Evolutionary conservation across 2,113 vertebrate species (phyloP), one percentile per base, ranked within the genome.

Genomic region (Oncorhynchus nerka): DNA sequence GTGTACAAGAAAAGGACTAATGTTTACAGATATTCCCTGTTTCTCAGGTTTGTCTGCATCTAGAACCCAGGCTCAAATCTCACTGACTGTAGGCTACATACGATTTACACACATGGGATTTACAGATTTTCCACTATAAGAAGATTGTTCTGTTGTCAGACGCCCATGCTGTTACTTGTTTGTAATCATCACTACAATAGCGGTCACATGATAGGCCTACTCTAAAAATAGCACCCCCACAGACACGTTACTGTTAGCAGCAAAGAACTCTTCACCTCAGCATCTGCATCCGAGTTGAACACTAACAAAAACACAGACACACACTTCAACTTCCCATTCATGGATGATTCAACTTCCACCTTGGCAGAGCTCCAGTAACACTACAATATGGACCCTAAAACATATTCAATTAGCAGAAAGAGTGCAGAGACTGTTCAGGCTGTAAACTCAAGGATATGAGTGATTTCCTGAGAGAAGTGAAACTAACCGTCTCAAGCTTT

Each of bases 221-320:
- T 51, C 32, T 6, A 48, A 28, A 49, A 74, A 77, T 9, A 26
- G 20, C n/a, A 48, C 64, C 62, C 68, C 73, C 22, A 12, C 71
- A 70, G 81, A 82, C 73, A 81, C 67, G 30, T 69, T 45, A 70
- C 74, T 28, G 1, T 26, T 51, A 32, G 30, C 15, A 78, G 75
- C 83, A 76, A 66, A 78, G 79, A 85, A 83, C 70, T 72, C 73
- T 81, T 79, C 83, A 69, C 71, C 79, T 86, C 34, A 55, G 19
- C 11, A 74, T 86, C 34, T 55, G 20, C 11, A 74, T 66, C 75
- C 9, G 16, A 59, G 57, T n/a, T 59, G 34, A 39, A 39, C 34
- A 39, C 7, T 8, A 65, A 39, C 34, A 39, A 22, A 66, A 66
- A 67, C 68, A 77, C 70, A 24, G 7, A 11, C 22, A 49, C 22